Evolutionary conservation across 1,140 invertebrate genomes (phyloP), one percentile per base, ranked within the genome.

Genomic region (Drosophila ambigua): DNA sequence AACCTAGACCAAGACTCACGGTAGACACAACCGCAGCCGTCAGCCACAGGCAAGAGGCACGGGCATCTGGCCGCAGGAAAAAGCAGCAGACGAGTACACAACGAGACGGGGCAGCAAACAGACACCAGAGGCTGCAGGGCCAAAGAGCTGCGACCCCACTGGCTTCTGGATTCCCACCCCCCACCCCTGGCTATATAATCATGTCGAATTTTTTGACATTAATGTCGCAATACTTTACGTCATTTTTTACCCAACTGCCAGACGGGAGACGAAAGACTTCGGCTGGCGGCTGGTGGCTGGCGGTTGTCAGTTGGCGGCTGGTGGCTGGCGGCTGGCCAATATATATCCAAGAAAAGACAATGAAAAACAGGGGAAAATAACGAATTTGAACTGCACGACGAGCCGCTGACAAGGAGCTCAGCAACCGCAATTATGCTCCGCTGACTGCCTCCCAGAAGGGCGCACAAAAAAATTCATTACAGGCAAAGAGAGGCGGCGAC

Each of bases 391-490:
- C 61, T 55, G 50, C 72, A 62, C 60, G 62, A 63, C 35, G 35
- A 39, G 11, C 59, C 76, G 68, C 72, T 80, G 81, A 58, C 81
- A 81, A 81, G 81, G 75, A 72, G 83, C 72, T 81, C 62, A 61
- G 68, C 74, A 48, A 52, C 78, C 73, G 62, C 81, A 85, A 85
- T 85, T 87, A 85, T 85, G 84, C 58, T 63, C 15, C 62, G 59
- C 52, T 44, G 57, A 71, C 67, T 59, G 64, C 57, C 69, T 63
- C 54, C 60, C 72, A 65, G 43, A 48, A 11, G 54, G 55, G 43
- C 4, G 23, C 51, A 39, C 35, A 58, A 51, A 68, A 74, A 85
- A 72, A 87, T 85, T 85, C 82, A 85, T 87, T 87, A 85, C 78
- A 63, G 48, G 52, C 46, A 54, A 48, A 24, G 44, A 23, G 39